Conservation (phyloP, 1,140 invertebrate species). For the Diplogasteroides magnus region DNA sequence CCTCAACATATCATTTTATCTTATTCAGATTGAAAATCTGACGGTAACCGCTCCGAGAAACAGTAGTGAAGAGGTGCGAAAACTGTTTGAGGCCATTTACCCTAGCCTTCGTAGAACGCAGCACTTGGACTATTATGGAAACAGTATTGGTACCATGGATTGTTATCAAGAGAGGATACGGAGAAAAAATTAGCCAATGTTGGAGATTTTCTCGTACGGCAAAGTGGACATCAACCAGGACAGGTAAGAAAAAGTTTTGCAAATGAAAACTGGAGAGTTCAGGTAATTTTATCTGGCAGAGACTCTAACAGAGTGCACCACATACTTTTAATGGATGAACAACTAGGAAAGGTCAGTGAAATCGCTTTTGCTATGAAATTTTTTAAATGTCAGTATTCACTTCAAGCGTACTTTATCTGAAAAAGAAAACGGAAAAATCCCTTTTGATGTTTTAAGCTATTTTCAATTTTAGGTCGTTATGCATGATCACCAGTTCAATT, state of each 20-base stretch:
- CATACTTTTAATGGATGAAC: background rate
- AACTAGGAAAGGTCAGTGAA: background rate
- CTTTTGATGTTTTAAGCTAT: too few relatives aligned
- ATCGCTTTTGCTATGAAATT: too few relatives aligned
- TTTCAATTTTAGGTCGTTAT: background rate
- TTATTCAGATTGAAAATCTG: too few relatives aligned
- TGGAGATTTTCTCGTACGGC: background rate
- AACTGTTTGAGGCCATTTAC: too few relatives aligned
- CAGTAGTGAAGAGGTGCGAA: too few relatives aligned
- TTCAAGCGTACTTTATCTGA: too few relatives aligned
- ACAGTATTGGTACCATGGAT: background rate
- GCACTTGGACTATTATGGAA: too few relatives aligned
- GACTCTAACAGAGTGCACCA: background rate
- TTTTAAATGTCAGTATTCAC: too few relatives aligned
- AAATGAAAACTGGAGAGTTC: background rate
- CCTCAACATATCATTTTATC: too few relatives aligned
- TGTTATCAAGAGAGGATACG: background rate
- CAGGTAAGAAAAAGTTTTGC: background rate
- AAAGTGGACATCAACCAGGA: background rate
- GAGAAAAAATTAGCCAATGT: background rate
- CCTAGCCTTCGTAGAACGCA: too few relatives aligned
- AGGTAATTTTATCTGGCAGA: background rate
- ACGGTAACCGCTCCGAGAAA: too few relatives aligned
- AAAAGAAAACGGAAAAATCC: too few relatives aligned
- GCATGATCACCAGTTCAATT: background rate